These are phyloP conservation scores for Pavo muticus DNA, from an alignment of 2,113 vertebrate species.

Conservation along the genomic window DNA sequence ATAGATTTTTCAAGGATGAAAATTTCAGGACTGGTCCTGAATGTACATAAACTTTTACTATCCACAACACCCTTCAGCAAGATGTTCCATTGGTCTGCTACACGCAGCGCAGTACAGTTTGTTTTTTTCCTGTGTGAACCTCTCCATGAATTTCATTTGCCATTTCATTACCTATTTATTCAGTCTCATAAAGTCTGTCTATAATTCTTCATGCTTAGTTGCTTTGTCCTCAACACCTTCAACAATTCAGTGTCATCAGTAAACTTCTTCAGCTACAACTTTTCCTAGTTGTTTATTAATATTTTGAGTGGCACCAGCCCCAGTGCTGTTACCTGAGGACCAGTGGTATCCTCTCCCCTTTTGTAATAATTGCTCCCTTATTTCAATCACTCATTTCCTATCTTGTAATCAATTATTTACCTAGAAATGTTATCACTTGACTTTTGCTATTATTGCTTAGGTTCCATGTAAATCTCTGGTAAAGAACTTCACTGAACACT, in stretches of 20 bases:
- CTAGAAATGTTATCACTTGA: neutral
- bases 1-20: neutral
- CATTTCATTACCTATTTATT: constrained; percentile 61
- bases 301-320: neutral
- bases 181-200: constrained; percentile 43
- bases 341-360: neutral
- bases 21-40: neutral
- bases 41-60: neutral
- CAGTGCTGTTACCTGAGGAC: neutral
- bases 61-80: neutral
- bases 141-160: constrained; percentile 43
- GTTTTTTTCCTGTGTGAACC: constrained; percentile 13
- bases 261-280: constrained; percentile 24
- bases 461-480: neutral
- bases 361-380: neutral
- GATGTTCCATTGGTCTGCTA: neutral
- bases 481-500: neutral
- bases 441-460: neutral
- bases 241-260: neutral
- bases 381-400: neutral
- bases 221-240: constrained; percentile 38
- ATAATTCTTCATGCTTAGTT: constrained; percentile 54
- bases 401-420: neutral
- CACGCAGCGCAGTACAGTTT: neutral
- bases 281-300: neutral